Evolutionary conservation across 2,888 invertebrate genomes (phyloP).

Genomic region (Cantharis nigra): DNA sequence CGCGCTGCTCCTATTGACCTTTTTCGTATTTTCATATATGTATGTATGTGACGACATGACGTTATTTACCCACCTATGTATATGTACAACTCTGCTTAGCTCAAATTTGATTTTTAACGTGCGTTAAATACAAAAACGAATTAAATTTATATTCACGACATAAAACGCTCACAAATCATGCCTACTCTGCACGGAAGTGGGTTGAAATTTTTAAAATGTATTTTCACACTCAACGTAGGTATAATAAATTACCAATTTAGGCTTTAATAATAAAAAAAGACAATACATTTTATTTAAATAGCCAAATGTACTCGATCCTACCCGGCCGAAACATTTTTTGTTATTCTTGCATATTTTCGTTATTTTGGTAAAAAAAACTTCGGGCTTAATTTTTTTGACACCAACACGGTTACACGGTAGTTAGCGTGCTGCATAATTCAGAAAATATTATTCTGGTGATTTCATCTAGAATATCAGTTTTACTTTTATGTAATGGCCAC

Average conservation of each 20-base stretch:
- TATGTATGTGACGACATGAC: not conserved
- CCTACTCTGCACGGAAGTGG: not conserved
- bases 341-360: no score
- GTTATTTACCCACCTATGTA: not conserved
- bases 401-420: not conserved
- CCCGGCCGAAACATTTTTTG: not conserved
- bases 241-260: not conserved
- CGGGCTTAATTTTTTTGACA: not conserved
- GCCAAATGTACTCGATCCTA: not conserved
- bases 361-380: not conserved
- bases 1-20: not conserved
- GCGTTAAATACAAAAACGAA: not conserved
- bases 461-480: not conserved
- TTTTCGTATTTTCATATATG: not conserved
- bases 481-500: no score
- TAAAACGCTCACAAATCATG: not conserved
- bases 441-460: not conserved
- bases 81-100: not conserved
- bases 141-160: not conserved
- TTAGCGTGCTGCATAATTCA: not conserved
- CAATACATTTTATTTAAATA: not conserved
- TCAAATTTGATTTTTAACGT: not conserved
- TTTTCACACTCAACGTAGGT: not conserved
- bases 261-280: not conserved
- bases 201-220: not conserved